Evolutionary conservation across 2,888 invertebrate species (phyloP).

Genomic region (Synergus itoensis): DNA sequence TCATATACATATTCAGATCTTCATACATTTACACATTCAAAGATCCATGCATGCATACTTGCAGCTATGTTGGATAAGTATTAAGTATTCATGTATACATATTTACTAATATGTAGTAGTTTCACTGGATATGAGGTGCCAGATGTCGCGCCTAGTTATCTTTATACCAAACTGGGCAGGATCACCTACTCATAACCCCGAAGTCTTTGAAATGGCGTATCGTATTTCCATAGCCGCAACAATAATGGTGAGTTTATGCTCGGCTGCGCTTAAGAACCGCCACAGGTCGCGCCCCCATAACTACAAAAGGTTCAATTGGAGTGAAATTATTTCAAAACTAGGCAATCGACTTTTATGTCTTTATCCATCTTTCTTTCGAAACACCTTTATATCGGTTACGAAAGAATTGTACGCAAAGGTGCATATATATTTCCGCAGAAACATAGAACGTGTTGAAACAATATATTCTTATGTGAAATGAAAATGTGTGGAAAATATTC

Average conservation of each 20-base stretch:
- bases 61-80: no score
- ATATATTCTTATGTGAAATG: no score
- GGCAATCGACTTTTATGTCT: slow-evolving; percentile 7
- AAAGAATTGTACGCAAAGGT: no score
- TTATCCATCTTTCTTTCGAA: not conserved
- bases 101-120: no score
- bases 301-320: not conserved
- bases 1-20: not conserved
- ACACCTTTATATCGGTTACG: not conserved
- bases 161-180: slow-evolving; percentile 54
- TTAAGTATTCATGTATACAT: no score
- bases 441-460: no score
- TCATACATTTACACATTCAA: not conserved
- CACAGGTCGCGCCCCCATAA: not conserved
- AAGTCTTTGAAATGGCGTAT: slow-evolving; percentile 60
- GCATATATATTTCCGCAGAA: no score
- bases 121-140: slow-evolving; percentile 59
- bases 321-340: slow-evolving; percentile 4
- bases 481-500: no score
- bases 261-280: slow-evolving; percentile 43
- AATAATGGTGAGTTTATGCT: slow-evolving; percentile 58
- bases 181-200: slow-evolving; percentile 44
- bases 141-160: slow-evolving; percentile 69
- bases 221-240: slow-evolving; percentile 62
- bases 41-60: no score